Base-by-base conservation (phyloP, 2,888 invertebrate species). In the Empis stercorea region DNA sequence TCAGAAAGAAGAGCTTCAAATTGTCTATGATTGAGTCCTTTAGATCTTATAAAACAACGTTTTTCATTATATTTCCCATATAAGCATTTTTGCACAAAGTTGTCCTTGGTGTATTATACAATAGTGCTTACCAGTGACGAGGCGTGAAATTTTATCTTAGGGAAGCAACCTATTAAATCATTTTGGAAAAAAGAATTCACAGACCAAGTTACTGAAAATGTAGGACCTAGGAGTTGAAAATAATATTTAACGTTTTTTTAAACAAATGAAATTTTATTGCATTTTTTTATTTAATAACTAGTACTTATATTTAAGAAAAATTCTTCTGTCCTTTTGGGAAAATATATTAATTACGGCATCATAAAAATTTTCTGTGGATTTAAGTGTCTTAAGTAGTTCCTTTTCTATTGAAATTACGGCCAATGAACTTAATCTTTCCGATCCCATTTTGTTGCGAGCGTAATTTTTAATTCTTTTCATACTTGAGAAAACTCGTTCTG, bases 11-110 rank as follows among this genome's bases (percentile, higher is more conserved):
- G n/a, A n/a, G n/a, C n/a, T n/a, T n/a, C n/a, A n/a, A n/a, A 40
- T 39, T 39, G 40, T n/a, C 23, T 40, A 23, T 40, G 40, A 20
- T 40, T 40, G 4, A 40, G 40, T 40, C 40, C 40, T 40, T 40
- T 40, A 7, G 40, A 40, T 40, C 23, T 40, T 40, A 40, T 40
- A 40, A 40, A 40, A 37, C 37, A 15, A 40, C 40, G 20, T 17
- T 40, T 40, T 40, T 40, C 40, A 40, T n/a, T 17, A 13, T 13
- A 40, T 40, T 40, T 40, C n/a, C n/a, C n/a, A n/a, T n/a, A n/a
- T n/a, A n/a, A n/a, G n/a, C n/a, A n/a, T n/a, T n/a, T n/a, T n/a
- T n/a, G n/a, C n/a, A n/a, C n/a, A n/a, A n/a, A n/a, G n/a, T n/a
- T n/a, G n/a, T n/a, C n/a, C n/a, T n/a, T n/a, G n/a, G n/a, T n/a